phyloP scores from a whole-genome alignment of 2,888 invertebrate genomes.

The Dascillus cervinus region DNA sequence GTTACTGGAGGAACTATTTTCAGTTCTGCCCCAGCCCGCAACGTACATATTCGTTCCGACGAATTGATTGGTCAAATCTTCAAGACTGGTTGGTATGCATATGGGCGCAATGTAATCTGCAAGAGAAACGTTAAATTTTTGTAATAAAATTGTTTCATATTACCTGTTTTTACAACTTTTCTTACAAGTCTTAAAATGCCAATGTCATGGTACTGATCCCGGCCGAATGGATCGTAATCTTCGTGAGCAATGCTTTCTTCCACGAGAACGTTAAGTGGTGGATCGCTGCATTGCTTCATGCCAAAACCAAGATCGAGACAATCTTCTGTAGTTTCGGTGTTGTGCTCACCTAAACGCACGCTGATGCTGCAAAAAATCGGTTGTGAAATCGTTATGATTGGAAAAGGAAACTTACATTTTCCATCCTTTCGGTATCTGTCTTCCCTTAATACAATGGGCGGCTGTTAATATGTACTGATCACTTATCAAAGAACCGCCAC shows the following conservation, averaged over 20 bases:
- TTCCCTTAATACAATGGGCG: conserved; percentile 63
- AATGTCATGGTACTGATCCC: conserved; percentile 61
- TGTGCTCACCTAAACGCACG: conserved; percentile 61
- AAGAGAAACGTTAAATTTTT: background rate
- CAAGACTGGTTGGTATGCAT: conserved; percentile 46
- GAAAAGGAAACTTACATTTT: conserved; percentile 53
- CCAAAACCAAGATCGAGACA: conserved; percentile 44
- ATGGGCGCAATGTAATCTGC: conserved; percentile 52
- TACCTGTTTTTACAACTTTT: conserved; percentile 49
- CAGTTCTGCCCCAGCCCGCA: conserved; percentile 62
- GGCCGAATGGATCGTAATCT: conserved; percentile 49
- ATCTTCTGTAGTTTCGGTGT: conserved; percentile 52
- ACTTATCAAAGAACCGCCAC: conserved; percentile 65
- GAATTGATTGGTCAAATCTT: conserved; percentile 34
- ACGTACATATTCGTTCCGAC: conserved; percentile 45
- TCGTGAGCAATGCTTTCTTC: conserved; percentile 60
- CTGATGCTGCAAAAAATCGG: conserved; percentile 41
- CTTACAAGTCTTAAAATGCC: conserved; percentile 57
- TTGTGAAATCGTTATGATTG: too few species aligned
- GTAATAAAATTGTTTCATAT: conserved; percentile 7
- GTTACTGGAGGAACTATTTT: conserved; percentile 42
- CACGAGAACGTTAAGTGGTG: conserved; percentile 53
- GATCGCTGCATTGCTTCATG: conserved; percentile 47
- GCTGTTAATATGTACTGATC: conserved; percentile 63
- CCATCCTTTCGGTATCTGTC: conserved; percentile 56